Percentiles rank a stretch among this genome's conserved stretches.
Conservation (phyloP, 92 coral and sea anemone genomes). For the Epizoanthus scotinus region DNA sequence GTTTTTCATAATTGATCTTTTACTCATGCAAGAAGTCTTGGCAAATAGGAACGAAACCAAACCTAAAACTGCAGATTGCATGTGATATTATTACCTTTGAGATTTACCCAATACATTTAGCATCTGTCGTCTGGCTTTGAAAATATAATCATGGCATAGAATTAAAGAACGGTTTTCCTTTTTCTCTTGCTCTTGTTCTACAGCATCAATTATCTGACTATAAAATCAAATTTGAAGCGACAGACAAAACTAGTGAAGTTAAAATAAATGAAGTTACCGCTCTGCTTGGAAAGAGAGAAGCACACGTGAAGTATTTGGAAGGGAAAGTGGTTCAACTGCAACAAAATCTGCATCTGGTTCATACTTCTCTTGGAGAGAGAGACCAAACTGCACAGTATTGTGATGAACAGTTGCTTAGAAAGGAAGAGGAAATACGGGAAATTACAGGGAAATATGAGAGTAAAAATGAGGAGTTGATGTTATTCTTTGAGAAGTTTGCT, state of each 20-base stretch:
- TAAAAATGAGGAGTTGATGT: constrained; percentile 66
- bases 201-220: constrained; percentile 30
- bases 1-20: too few species aligned
- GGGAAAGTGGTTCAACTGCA: constrained; percentile 76
- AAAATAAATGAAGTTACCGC: constrained; percentile 17
- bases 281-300: constrained; percentile 57
- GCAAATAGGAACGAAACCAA: too few species aligned
- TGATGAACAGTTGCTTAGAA: constrained; percentile 49
- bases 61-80: too few species aligned
- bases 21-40: too few species aligned
- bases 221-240: constrained; percentile 32
- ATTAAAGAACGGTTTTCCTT: constrained; percentile 28
- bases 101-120: too few species aligned
- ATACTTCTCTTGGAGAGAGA: constrained; percentile 62
- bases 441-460: constrained; percentile 52
- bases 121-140: too few species aligned
- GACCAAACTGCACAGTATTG: constrained; percentile 49
- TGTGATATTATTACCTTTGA: too few species aligned
- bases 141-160: not conserved
- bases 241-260: constrained; percentile 20
- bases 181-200: constrained; percentile 31
- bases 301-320: constrained; percentile 61
- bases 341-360: constrained; percentile 84
- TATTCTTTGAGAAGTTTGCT: constrained; percentile 58
- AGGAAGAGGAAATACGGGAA: constrained; percentile 65